Evolutionary conservation across 2,797 vertebrate species (phyloP).

Genomic region (Gambelia wislizenii): DNA sequence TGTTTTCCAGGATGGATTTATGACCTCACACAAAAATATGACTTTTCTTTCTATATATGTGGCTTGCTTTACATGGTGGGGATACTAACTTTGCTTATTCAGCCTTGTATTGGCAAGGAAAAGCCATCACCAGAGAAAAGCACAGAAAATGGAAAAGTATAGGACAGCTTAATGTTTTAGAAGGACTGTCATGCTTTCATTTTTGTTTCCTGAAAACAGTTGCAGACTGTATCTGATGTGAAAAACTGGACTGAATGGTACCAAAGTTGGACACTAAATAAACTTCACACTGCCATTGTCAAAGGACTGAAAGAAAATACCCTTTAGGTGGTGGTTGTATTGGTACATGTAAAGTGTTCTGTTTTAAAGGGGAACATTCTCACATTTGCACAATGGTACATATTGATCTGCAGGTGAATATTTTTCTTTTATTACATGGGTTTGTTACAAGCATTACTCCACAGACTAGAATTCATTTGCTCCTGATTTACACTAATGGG

Average conservation of each 20-base stretch:
- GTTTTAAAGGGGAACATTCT: background rate
- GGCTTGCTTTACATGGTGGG: conserved; percentile 83
- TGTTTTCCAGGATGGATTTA: conserved; percentile 84
- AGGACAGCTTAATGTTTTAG: conserved; percentile 49
- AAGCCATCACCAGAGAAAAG: conserved; percentile 70
- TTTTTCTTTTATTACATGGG: conserved; percentile 55
- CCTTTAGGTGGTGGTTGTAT: conserved; percentile 24
- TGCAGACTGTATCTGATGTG: conserved; percentile 42
- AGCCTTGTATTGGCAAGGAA: conserved; percentile 79
- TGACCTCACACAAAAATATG: conserved; percentile 83
- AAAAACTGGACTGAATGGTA: conserved; percentile 24
- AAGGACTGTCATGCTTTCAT: conserved; percentile 9
- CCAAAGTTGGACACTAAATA: conserved; percentile 22
- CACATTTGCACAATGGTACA: background rate
- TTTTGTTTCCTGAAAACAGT: conserved; percentile 17
- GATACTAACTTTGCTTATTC: conserved; percentile 80
- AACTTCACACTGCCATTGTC: conserved; percentile 38
- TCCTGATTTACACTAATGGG: conserved; percentile 36
- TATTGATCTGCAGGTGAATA: conserved; percentile 13
- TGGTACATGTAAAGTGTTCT: conserved; percentile 3
- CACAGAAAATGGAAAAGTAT: conserved; percentile 65
- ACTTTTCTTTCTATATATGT: conserved; percentile 85
- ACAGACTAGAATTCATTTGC: conserved; percentile 61
- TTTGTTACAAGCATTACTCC: background rate
- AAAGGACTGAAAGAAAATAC: conserved; percentile 38